Conservation (phyloP, 2,113 vertebrate genomes). For the Proteles cristata region DNA sequence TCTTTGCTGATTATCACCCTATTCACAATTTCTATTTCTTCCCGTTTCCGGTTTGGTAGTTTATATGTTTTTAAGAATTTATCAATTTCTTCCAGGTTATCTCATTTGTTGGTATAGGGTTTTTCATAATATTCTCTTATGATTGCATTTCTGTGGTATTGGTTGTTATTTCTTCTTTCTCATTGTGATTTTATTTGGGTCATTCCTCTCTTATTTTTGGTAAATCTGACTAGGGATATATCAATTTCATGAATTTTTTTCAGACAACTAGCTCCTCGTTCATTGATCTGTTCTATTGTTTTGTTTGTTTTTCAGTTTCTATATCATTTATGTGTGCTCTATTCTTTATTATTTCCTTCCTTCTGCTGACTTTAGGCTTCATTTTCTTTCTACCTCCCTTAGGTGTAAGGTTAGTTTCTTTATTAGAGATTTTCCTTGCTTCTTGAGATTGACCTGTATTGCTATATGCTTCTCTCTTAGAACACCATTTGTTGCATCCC, state of each 20-base stretch:
- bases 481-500: background rate
- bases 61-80: background rate
- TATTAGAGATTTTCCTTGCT: background rate
- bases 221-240: background rate
- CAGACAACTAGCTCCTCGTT: background rate
- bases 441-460: background rate
- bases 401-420: background rate
- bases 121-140: background rate
- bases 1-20: background rate
- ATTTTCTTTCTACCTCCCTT: background rate
- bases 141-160: background rate
- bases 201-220: background rate
- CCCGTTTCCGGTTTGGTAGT: background rate
- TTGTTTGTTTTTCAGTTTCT: background rate
- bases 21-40: background rate
- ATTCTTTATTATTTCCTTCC: background rate
- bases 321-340: background rate
- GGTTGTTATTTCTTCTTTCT: background rate
- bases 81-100: background rate
- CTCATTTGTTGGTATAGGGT: background rate
- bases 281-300: background rate
- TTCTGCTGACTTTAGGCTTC: background rate
- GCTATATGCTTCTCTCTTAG: background rate
- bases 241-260: background rate
- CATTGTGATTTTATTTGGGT: background rate